A percentile compares a stretch with the other conserved stretches of the same genome.
phyloP scores from a whole-genome alignment of 2,888 invertebrate species.

The Sepioteuthis lessoniana region DNA sequence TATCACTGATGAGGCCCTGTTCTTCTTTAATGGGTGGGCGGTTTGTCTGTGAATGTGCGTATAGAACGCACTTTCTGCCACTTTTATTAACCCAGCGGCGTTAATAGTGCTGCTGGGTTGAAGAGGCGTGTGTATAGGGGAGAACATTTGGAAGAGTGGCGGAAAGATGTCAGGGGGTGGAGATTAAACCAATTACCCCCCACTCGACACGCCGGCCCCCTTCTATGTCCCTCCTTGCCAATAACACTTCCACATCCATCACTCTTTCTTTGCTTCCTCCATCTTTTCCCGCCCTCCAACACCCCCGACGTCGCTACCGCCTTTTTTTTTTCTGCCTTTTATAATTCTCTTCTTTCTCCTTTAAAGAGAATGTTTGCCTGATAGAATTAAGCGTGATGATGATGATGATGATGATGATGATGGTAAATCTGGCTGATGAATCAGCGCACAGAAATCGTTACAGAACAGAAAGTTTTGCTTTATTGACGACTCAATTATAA shows the following conservation, averaged over 20 bases:
- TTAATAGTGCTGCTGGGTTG: not conserved
- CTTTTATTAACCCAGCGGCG: not conserved
- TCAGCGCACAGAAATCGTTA: not conserved
- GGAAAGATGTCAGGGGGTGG: not conserved
- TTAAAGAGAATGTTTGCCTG: not conserved
- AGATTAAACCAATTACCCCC: not conserved
- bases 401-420: not conserved
- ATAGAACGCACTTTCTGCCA: not conserved
- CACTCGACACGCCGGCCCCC: not conserved
- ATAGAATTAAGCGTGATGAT: not conserved
- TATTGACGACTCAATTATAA: constrained; percentile 10
- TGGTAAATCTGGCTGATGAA: not conserved
- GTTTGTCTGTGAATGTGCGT: constrained; percentile 13
- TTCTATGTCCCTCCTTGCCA: not conserved
- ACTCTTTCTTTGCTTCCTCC: not conserved
- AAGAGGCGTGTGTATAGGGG: not conserved
- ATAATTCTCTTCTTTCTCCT: not conserved
- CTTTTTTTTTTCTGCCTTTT: not conserved
- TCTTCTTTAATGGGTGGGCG: constrained; percentile 33
- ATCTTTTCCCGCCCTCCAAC: not conserved
- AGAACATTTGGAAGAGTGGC: not conserved
- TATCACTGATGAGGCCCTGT: not conserved
- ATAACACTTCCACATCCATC: not conserved
- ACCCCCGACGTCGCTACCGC: not conserved
- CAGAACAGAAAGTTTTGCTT: not conserved